Percentiles rank a stretch among this genome's conserved stretches.
These are phyloP conservation scores for Dasyurus viverrinus DNA, from an alignment of 2,113 vertebrate species.

Conservation along the genomic window DNA sequence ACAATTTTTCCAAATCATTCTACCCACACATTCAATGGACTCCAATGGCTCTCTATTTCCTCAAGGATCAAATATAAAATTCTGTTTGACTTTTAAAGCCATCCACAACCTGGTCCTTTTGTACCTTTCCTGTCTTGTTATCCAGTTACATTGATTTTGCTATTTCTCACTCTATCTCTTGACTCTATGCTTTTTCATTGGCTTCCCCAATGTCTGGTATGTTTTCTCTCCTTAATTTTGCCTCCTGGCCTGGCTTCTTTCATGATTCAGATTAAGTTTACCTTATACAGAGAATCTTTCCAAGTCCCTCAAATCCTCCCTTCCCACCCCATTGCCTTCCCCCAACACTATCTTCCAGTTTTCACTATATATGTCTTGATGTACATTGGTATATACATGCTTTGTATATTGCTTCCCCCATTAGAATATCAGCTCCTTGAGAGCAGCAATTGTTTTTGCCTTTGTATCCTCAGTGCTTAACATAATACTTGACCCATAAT, in stretches of 20 bases:
- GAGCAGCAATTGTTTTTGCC: not conserved
- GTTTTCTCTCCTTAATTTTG: not conserved
- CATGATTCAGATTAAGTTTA: not conserved
- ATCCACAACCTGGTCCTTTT: not conserved
- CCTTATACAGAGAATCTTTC: not conserved
- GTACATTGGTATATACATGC: not conserved
- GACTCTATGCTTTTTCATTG: not conserved
- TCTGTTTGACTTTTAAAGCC: not conserved
- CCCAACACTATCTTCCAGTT: not conserved
- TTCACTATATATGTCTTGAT: not conserved
- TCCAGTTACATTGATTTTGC: not conserved
- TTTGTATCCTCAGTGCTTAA: not conserved
- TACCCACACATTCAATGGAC: not conserved
- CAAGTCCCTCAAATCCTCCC: not conserved
- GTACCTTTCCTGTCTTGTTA: not conserved
- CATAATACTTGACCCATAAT: not conserved
- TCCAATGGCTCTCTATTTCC: not conserved
- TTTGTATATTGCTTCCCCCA: not conserved
- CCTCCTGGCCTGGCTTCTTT: not conserved
- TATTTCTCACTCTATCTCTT: not conserved
- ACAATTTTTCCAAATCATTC: not conserved
- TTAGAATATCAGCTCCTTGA: not conserved
- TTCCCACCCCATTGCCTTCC: not conserved
- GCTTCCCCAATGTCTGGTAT: not conserved
- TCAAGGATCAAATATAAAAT: not conserved